Base-by-base conservation (phyloP, 2,888 invertebrate genomes). In the Torymus texanus region DNA sequence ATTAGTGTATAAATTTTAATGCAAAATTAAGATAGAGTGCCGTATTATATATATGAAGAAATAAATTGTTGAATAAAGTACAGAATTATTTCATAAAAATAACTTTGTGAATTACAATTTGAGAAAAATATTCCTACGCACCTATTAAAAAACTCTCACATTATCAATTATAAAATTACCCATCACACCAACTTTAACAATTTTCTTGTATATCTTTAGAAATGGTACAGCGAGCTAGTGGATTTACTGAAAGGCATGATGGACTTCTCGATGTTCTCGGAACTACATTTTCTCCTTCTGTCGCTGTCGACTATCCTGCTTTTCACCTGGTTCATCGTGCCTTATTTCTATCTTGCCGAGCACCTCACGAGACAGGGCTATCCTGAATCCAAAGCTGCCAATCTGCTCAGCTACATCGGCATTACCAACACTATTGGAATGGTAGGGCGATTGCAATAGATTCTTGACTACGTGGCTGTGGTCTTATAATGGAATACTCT, bases 241-340 rank as follows among this genome's bases (percentile, higher is more conserved):
- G 94, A 94, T 83, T 90, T 93, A 70, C 90, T 95, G 56, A 94
- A 93, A 88, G 94, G 94, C 76, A 95, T 95, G 86, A 94, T 95
- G 90, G 96, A 97, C 91, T 94, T 96, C 86, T 93, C 94, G 29
- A 93, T 96, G 88, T 95, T 97, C 88, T 91, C 94, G 87, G 94
- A 95, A 87, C 90, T 93, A 77, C 95, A 96, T 84, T 97, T 96
- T 90, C 92, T 95, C 83, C 92, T 96, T 65, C 93, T 97, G 87
- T 96, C 96, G 76, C 87, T 97, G 16, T 96, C 97, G 74, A 97
- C 97, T 83, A 94, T 97, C 84, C 92, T 97, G 74, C 92, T 98
- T 72, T 98, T 98, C 91, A 94, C 95, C 86, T 97, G 97, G 96
- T 96, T 96, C 90, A 98, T 98, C 87, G 96, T 98, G 78, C 97